Conservation (phyloP, 2,888 invertebrate genomes). For the Orthosia cruda region DNA sequence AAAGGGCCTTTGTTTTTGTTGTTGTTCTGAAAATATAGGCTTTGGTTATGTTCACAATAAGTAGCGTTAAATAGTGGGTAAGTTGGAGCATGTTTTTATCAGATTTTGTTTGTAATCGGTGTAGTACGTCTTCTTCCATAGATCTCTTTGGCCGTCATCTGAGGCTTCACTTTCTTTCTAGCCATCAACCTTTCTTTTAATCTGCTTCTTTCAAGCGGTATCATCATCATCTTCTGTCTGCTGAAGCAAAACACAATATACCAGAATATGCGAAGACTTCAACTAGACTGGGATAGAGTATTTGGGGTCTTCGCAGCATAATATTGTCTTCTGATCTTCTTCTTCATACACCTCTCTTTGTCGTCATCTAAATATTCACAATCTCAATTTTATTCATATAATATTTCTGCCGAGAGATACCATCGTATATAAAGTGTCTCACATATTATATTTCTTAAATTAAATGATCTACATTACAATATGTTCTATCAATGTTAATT, state of each 20-base stretch:
- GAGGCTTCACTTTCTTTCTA: not conserved
- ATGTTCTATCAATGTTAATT: constrained; percentile 19
- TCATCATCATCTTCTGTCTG: not conserved
- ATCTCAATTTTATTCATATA: too few relatives aligned
- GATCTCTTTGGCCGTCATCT: not conserved
- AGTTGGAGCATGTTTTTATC: not conserved
- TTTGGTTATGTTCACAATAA: not conserved
- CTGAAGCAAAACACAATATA: too few relatives aligned
- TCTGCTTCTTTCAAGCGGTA: not conserved
- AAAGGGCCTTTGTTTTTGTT: constrained; percentile 33
- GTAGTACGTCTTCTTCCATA: not conserved
- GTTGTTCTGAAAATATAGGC: not conserved
- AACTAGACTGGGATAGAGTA: too few relatives aligned
- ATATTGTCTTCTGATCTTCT: too few relatives aligned
- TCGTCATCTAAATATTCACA: too few relatives aligned
- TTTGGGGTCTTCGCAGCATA: too few relatives aligned
- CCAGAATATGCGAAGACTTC: too few relatives aligned
- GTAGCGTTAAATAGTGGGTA: not conserved
- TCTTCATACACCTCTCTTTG: too few relatives aligned
- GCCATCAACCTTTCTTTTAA: not conserved
- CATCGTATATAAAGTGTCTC: too few relatives aligned
- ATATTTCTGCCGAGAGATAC: not conserved
- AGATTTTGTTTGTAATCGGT: too few relatives aligned
- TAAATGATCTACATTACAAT: constrained; percentile 10
- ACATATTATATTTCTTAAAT: not conserved